Evolutionary conservation across 2,797 vertebrate species (phyloP), one percentile per base, ranked within the genome.

Genomic region (Channallabes apus): DNA sequence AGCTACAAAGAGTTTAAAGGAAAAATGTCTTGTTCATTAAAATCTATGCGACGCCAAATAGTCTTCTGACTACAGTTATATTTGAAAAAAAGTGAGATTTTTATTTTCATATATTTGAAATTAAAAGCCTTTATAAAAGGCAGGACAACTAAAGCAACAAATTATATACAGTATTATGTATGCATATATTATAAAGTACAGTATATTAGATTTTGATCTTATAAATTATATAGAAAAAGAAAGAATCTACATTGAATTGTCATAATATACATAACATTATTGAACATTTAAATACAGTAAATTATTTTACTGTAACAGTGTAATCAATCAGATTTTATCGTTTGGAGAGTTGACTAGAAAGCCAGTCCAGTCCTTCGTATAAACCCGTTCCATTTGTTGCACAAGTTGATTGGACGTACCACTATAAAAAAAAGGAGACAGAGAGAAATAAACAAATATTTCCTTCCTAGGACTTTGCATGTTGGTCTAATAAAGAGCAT

Each of bases 321-420:
- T 14, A 41, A 2, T 62, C 2, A 15, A 24, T 61, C 12, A 24
- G 24, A 76, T 41, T 15, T 61, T 68, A 0, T 15, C 1, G 17
- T 29, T 76, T 76, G 83, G 94, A 94, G 90, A 98, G 95, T 90
- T 97, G 96, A 73, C 94, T 92, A 83, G 97, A 96, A 8, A 86
- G 72, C 85, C 85, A 86, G 61, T 86, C 85, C 62, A 98, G 95
- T 92, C 97, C 97, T 92, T 98, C 97, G 84, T 94, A 95, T 92
- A 98, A 95, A 88, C 97, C 98, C 0, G 95, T 91, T 86, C 97
- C 97, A 90, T 96, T 96, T 68, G 96, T 95, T 76, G 97, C 97
- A 89, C 97, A 98, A 88, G 96, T 97, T 27, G 96, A 93, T 94
- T 99, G 97, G 89, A 98, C 95, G n/a, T 95, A 95, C 97, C 97